Evolutionary conservation across 2,888 invertebrate genomes (phyloP).

Genomic region (Cloeon dipterum): DNA sequence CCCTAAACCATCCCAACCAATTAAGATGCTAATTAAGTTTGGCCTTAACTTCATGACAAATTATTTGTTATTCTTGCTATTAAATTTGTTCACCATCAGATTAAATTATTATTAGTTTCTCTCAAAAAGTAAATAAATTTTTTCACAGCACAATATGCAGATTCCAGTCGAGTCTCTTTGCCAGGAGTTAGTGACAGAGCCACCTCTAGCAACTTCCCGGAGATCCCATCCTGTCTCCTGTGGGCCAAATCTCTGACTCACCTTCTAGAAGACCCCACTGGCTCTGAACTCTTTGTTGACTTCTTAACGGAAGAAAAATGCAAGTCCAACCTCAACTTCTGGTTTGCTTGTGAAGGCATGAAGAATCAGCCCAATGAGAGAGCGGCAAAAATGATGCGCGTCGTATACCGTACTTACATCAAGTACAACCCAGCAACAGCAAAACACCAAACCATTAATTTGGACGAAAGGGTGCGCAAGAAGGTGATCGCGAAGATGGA

Average conservation of each 20-base stretch:
- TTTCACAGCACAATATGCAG: too few relatives aligned
- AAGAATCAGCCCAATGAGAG: constrained; percentile 51
- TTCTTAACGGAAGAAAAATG: too few relatives aligned
- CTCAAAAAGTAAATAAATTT: too few relatives aligned
- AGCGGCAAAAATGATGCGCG: constrained; percentile 42
- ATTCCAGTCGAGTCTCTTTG: too few relatives aligned
- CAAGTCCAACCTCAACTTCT: constrained; percentile 72
- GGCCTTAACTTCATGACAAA: too few relatives aligned
- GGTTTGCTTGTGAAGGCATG: constrained; percentile 80
- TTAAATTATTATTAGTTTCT: too few relatives aligned
- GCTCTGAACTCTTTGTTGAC: constrained; percentile 63
- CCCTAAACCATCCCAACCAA: too few relatives aligned
- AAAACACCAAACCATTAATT: background rate
- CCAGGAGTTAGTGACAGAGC: constrained; percentile 28
- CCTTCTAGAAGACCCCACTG: constrained; percentile 71
- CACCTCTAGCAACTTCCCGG: constrained; percentile 14
- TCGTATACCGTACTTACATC: background rate
- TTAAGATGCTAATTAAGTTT: too few relatives aligned
- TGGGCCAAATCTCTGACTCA: constrained; percentile 74
- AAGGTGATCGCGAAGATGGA: constrained; percentile 52
- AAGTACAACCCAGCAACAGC: background rate
- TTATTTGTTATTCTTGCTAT: too few relatives aligned
- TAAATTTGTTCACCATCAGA: too few relatives aligned
- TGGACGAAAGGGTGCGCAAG: constrained; percentile 27
- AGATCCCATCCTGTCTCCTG: constrained; percentile 48